Evolutionary conservation across 2,888 invertebrate genomes (phyloP).

Genomic region (Acleris literana): DNA sequence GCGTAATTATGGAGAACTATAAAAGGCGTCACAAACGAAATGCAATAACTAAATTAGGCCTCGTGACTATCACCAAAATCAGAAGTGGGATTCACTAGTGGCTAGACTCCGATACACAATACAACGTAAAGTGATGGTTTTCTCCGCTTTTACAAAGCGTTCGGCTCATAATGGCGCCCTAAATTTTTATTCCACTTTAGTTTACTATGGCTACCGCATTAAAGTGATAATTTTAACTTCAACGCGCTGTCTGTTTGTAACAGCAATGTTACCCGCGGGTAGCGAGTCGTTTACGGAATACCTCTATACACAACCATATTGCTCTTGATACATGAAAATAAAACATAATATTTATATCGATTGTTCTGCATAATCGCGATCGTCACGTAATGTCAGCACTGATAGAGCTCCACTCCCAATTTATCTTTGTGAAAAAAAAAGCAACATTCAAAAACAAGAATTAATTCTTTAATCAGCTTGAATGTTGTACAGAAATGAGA

Average conservation of each 20-base stretch:
- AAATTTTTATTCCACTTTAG: background rate
- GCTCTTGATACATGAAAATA: slow-evolving; percentile 42
- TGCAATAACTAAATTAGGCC: no score
- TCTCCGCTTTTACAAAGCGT: background rate
- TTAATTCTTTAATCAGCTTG: no score
- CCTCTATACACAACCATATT: slow-evolving; percentile 46
- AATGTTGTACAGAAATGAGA: background rate
- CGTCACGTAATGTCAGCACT: slow-evolving; percentile 3
- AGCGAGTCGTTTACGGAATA: slow-evolving; percentile 34
- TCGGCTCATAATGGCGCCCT: background rate
- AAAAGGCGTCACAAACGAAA: background rate
- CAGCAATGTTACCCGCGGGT: slow-evolving; percentile 3
- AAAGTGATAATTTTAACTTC: background rate
- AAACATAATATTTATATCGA: slow-evolving; percentile 36
- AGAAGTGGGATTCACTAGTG: background rate
- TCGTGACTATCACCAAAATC: background rate
- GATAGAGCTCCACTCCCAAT: slow-evolving; percentile 3
- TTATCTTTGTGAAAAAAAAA: background rate
- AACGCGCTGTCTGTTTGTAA: background rate
- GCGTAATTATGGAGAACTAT: background rate
- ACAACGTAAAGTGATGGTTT: background rate
- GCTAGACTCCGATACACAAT: background rate
- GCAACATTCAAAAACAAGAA: background rate
- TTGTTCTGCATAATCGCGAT: slow-evolving; percentile 11
- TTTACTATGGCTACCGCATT: slow-evolving; percentile 3